Evolutionary conservation across 2,888 invertebrate genomes (phyloP).

Genomic region (Apantesis nais): DNA sequence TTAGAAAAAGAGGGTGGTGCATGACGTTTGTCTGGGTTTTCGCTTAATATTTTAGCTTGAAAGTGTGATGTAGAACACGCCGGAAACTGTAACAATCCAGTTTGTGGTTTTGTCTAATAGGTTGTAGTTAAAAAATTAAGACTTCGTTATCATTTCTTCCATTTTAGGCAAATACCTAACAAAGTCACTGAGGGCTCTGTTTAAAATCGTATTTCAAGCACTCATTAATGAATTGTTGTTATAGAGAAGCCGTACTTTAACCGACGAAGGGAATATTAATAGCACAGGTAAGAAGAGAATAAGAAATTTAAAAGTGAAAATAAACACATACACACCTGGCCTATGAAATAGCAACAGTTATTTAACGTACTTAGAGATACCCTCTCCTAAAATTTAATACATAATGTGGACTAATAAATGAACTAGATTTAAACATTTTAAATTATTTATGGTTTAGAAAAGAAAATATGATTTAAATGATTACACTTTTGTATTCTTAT

Average conservation of each 20-base stretch:
- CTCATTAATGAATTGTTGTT: neutral
- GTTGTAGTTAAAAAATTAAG: neutral
- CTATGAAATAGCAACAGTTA: neutral
- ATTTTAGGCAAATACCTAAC: neutral
- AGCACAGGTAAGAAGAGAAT: neutral
- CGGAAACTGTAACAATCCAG: conserved; percentile 15
- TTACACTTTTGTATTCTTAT: neutral
- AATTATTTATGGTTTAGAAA: neutral
- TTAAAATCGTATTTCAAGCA: neutral
- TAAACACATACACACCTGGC: neutral
- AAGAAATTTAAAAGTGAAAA: neutral
- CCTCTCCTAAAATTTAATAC: neutral
- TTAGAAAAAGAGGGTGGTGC: neutral
- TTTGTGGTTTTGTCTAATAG: neutral
- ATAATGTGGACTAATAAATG: neutral
- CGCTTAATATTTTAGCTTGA: conserved; percentile 11
- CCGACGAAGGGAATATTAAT: neutral
- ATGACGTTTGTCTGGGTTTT: neutral
- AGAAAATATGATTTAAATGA: too few species aligned
- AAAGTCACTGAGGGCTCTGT: neutral
- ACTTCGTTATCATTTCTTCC: neutral
- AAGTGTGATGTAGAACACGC: conserved; percentile 8
- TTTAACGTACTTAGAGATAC: too few species aligned
- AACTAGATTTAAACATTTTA: neutral
- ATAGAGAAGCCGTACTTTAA: neutral